A percentile compares a stretch with the other conserved stretches of the same genome.
phyloP scores from a whole-genome alignment of 2,888 invertebrate genomes.

The Platycheirus albimanus region DNA sequence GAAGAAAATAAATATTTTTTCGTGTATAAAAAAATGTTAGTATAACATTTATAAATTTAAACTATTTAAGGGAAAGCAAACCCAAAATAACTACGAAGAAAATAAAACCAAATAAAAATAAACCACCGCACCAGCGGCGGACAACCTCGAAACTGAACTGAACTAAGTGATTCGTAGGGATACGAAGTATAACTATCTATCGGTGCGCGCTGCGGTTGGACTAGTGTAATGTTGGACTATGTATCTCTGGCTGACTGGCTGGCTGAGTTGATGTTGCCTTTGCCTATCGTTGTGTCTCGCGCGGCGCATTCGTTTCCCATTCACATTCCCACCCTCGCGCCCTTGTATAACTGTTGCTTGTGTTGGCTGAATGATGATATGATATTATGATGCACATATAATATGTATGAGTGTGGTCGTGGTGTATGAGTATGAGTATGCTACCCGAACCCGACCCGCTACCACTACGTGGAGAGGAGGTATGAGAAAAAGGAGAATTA shows the following conservation, averaged over 20 bases:
- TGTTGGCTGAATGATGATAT: constrained; percentile 29
- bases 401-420: constrained; percentile 25
- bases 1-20: not conserved
- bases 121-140: constrained; percentile 74
- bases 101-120: constrained; percentile 69
- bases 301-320: constrained; percentile 38
- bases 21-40: not conserved
- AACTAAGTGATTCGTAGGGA: constrained; percentile 61
- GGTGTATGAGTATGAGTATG: too few species aligned
- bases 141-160: constrained; percentile 72
- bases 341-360: constrained; percentile 64
- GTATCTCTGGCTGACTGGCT: constrained; percentile 66
- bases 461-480: too few species aligned
- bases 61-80: not conserved
- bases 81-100: constrained; percentile 52
- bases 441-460: too few species aligned
- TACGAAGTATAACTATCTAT: constrained; percentile 63
- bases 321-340: constrained; percentile 1
- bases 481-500: constrained; percentile 36
- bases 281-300: constrained; percentile 25
- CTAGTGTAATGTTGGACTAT: constrained; percentile 62
- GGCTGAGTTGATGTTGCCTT: constrained; percentile 36
- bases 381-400: constrained; percentile 25
- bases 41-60: not conserved
- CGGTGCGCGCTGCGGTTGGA: constrained; percentile 64